These are phyloP conservation scores for Caenorhabditis sulstoni DNA, from an alignment of 2,888 invertebrate species.

Conservation along the genomic window DNA sequence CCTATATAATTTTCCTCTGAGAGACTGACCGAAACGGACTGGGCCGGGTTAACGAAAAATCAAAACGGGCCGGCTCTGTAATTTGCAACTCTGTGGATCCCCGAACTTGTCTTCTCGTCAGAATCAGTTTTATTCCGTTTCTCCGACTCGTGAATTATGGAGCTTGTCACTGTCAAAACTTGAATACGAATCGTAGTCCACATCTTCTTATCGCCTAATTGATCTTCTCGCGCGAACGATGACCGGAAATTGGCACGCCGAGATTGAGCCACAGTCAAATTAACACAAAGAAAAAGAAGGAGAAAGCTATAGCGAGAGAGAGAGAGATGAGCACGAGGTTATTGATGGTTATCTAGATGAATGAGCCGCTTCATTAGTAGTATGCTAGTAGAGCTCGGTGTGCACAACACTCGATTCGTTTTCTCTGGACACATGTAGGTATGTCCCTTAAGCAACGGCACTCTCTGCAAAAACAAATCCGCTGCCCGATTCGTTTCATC, in stretches of 20 bases:
- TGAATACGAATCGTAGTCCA: constrained; percentile 20
- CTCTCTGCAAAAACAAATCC: background rate
- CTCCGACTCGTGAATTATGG: constrained; percentile 20
- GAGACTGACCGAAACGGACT: too few relatives aligned
- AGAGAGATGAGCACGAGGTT: constrained; percentile 16
- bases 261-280: constrained; percentile 58
- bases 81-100: too few relatives aligned
- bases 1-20: too few relatives aligned
- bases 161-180: constrained; percentile 36
- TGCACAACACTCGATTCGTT: background rate
- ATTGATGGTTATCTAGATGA: constrained; percentile 53
- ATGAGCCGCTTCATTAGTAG: constrained; percentile 5
- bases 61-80: too few relatives aligned
- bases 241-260: constrained; percentile 60
- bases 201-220: constrained; percentile 57
- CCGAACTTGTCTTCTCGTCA: too few relatives aligned
- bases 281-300: constrained; percentile 21
- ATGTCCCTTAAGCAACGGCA: background rate
- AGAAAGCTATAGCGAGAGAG: background rate
- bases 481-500: background rate
- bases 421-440: background rate
- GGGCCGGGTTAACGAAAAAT: too few relatives aligned
- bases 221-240: constrained; percentile 45
- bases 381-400: too few relatives aligned
- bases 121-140: too few relatives aligned